These are phyloP conservation scores for Hydrotaea diabolus DNA, from an alignment of 2,888 invertebrate genomes.

Conservation along the genomic window DNA sequence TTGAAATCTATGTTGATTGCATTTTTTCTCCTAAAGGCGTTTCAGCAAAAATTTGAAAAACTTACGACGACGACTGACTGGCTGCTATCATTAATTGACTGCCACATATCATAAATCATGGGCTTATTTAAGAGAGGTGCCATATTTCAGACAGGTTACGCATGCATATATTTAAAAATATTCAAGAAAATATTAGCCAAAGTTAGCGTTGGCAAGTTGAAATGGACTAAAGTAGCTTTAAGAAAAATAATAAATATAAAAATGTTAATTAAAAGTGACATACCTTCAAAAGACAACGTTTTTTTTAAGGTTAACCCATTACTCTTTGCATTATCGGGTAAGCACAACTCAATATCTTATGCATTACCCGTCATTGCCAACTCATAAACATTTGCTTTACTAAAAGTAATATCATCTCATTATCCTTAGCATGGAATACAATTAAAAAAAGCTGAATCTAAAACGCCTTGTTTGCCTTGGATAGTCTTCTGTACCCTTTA, in stretches of 20 bases:
- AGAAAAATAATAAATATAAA: neutral
- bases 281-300: no score
- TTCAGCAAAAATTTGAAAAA: slow-evolving; percentile 40
- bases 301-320: no score
- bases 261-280: no score
- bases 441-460: no score
- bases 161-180: slow-evolving; percentile 43
- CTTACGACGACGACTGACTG: neutral
- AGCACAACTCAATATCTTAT: no score
- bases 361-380: no score
- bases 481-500: no score
- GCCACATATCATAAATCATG: slow-evolving; percentile 65
- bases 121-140: slow-evolving; percentile 62
- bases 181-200: neutral
- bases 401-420: no score
- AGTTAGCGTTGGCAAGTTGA: neutral
- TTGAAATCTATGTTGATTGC: slow-evolving; percentile 55
- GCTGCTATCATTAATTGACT: slow-evolving; percentile 64
- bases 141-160: slow-evolving; percentile 62
- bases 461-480: no score
- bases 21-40: slow-evolving; percentile 48
- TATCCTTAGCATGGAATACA: no score
- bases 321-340: no score
- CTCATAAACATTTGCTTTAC: no score
- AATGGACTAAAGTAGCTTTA: slow-evolving; percentile 28